phyloP scores from a whole-genome alignment of 1,140 invertebrate species.

The Dreissena rostriformis region DNA sequence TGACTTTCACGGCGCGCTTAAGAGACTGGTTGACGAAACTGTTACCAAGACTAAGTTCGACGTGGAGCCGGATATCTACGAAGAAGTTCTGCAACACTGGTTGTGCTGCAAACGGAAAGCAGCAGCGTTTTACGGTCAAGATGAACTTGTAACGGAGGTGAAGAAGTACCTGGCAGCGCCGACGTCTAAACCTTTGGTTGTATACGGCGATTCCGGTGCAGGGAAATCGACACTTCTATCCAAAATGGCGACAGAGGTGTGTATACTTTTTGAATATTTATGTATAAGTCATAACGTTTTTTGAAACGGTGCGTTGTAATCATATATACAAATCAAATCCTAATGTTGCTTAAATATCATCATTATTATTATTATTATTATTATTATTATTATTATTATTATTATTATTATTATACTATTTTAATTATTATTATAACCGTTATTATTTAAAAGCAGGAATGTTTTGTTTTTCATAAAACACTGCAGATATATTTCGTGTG shows the following conservation, averaged over 20 bases:
- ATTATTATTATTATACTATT: too few relatives aligned
- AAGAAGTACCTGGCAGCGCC: slow-evolving; percentile 91
- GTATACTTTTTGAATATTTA: slow-evolving; percentile 70
- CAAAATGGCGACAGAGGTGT: slow-evolving; percentile 83
- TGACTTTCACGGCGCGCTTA: slow-evolving; percentile 60
- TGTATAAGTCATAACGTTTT: too few relatives aligned
- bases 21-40: slow-evolving; percentile 67
- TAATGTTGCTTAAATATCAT: too few relatives aligned
- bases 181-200: slow-evolving; percentile 85
- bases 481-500: too few relatives aligned
- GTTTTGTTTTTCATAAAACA: too few relatives aligned
- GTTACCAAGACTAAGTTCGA: slow-evolving; percentile 55
- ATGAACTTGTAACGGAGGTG: slow-evolving; percentile 90
- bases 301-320: too few relatives aligned
- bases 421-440: too few relatives aligned
- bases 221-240: slow-evolving; percentile 78
- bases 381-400: too few relatives aligned
- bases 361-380: too few relatives aligned
- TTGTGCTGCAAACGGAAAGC: slow-evolving; percentile 60
- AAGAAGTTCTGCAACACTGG: slow-evolving; percentile 71
- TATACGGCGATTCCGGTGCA: slow-evolving; percentile 72
- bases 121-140: slow-evolving; percentile 90
- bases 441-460: too few relatives aligned
- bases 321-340: too few relatives aligned
- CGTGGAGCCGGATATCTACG: slow-evolving; percentile 56